These are phyloP conservation scores for Conus betulinus DNA, from an alignment of 1,140 invertebrate species.

Conservation along the genomic window DNA sequence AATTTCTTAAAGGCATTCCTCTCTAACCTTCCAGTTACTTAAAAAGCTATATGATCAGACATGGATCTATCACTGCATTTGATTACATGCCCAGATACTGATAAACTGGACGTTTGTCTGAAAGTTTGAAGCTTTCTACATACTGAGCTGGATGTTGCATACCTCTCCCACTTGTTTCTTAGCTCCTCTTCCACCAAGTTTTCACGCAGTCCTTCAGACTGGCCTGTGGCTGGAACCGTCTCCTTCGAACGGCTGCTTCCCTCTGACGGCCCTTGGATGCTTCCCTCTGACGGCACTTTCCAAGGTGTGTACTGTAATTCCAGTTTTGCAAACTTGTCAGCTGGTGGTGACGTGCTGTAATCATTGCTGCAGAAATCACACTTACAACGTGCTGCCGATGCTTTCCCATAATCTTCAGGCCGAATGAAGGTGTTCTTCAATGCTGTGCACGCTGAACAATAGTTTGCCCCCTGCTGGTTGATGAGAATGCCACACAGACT, in stretches of 20 bases:
- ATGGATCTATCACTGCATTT: too few species aligned
- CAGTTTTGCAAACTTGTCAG: neutral
- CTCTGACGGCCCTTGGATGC: neutral
- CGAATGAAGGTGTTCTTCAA: neutral
- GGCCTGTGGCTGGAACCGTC: neutral
- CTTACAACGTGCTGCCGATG: neutral
- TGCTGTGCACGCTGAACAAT: neutral
- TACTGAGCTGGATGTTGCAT: neutral
- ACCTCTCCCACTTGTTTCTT: slow-evolving; percentile 58
- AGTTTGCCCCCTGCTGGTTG: neutral
- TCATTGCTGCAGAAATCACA: slow-evolving; percentile 20
- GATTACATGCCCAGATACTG: too few species aligned
- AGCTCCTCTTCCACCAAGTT: slow-evolving; percentile 44
- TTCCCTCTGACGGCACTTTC: neutral
- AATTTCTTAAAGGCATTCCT: too few species aligned
- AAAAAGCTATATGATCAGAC: too few species aligned
- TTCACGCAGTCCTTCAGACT: neutral
- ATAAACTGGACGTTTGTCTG: too few species aligned
- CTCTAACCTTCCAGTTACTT: too few species aligned
- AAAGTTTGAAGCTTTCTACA: too few species aligned
- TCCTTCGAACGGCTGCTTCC: neutral
- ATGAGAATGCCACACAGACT: neutral
- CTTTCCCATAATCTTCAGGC: neutral
- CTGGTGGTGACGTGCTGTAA: neutral
- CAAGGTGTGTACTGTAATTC: neutral